These are phyloP conservation scores for Reticulitermes speratus DNA, from an alignment of 1,140 invertebrate genomes.

Conservation along the genomic window DNA sequence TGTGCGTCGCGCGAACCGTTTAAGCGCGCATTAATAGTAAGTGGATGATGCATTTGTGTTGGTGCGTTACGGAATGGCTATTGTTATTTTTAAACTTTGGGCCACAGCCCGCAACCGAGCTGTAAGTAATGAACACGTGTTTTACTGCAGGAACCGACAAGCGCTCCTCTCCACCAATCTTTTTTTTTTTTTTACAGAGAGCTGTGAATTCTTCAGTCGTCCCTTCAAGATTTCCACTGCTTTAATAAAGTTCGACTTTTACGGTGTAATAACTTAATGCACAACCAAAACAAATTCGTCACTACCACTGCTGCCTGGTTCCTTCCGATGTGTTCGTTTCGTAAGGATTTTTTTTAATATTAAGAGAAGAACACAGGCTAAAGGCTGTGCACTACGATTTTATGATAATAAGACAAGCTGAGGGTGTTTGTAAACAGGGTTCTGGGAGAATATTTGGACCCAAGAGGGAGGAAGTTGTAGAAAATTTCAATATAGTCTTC, in stretches of 20 bases:
- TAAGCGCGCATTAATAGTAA: background rate
- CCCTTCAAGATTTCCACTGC: background rate
- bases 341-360: background rate
- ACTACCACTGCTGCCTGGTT: background rate
- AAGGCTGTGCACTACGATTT: too few relatives aligned
- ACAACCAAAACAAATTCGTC: background rate
- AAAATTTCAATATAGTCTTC: too few relatives aligned
- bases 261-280: background rate
- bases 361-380: too few relatives aligned
- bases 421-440: too few relatives aligned
- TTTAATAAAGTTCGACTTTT: background rate
- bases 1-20: background rate
- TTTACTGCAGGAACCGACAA: background rate
- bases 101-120: background rate
- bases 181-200: background rate
- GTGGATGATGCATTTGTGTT: background rate
- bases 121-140: background rate
- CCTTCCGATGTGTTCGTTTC: background rate
- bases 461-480: too few relatives aligned
- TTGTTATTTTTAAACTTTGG: constrained; percentile 17
- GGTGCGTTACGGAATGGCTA: background rate
- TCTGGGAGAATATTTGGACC: too few relatives aligned
- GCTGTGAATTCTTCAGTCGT: background rate
- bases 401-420: too few relatives aligned
- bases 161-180: background rate